These are phyloP conservation scores for Rhadinocentrus ornatus DNA, from an alignment of 2,797 vertebrate species.

Conservation along the genomic window DNA sequence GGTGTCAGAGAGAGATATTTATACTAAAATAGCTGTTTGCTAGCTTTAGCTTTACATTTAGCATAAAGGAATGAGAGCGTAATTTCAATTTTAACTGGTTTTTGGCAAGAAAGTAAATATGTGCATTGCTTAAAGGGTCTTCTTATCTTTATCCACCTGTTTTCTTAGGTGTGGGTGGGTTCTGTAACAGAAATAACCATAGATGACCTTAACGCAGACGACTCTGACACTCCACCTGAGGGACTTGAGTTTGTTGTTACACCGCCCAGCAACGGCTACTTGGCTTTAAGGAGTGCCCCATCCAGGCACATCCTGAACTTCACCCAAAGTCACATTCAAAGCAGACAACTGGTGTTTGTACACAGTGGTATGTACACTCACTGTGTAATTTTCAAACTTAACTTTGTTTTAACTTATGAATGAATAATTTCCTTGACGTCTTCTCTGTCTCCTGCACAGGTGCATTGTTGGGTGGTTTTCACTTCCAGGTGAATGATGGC, in stretches of 20 bases:
- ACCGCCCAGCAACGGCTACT: constrained; percentile 88
- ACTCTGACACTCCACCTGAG: constrained; percentile 83
- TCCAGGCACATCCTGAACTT: constrained; percentile 88
- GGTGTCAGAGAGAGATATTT: neutral
- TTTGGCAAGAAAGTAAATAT: neutral
- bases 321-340: constrained; percentile 87
- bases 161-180: constrained; percentile 86
- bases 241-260: constrained; percentile 86
- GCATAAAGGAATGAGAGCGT: neutral
- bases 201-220: constrained; percentile 85
- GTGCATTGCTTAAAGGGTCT: neutral
- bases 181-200: constrained; percentile 88
- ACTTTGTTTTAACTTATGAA: neutral
- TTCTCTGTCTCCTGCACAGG: constrained; percentile 67
- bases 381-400: neutral
- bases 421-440: neutral
- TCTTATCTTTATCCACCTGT: neutral
- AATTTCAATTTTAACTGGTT: neutral
- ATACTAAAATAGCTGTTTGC: neutral
- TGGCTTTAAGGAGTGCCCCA: constrained; percentile 86
- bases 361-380: constrained; percentile 83
- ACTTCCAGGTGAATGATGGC: constrained; percentile 92
- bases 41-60: neutral
- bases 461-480: constrained; percentile 88
- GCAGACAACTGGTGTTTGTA: constrained; percentile 86